A percentile compares a stretch with the other conserved stretches of the same genome.
phyloP scores from a whole-genome alignment of 2,113 vertebrate species.

The Alexandromys fortis region DNA sequence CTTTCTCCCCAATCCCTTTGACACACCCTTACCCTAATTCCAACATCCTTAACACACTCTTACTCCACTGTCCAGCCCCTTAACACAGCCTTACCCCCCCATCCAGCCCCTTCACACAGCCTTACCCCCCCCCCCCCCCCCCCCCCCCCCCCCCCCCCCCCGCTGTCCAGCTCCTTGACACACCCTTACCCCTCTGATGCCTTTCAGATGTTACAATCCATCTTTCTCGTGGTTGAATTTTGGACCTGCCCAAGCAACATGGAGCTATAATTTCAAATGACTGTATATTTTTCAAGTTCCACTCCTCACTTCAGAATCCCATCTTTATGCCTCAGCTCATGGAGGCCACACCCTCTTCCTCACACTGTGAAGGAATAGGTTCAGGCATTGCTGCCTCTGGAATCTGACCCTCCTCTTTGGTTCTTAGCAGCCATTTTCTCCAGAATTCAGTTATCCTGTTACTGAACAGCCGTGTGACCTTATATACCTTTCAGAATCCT shows the following conservation, averaged over 20 bases:
- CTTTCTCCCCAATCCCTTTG: background rate
- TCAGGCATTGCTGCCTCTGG: background rate
- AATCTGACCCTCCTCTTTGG: background rate
- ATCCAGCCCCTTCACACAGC: background rate
- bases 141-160: too few species aligned
- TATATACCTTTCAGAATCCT: background rate
- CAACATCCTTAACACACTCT: background rate
- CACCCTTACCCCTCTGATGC: background rate
- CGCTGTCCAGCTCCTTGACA: background rate
- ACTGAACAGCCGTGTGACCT: background rate
- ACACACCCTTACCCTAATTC: background rate
- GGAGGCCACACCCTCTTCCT: background rate
- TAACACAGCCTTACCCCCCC: background rate
- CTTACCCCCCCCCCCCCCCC: background rate
- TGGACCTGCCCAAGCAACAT: background rate
- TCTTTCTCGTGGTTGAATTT: background rate
- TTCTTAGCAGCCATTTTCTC: background rate
- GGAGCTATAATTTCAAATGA: constrained; percentile 13
- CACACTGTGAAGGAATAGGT: background rate
- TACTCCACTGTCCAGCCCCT: background rate
- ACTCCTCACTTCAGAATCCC: background rate
- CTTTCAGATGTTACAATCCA: background rate
- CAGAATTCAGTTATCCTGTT: background rate
- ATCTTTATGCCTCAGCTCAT: background rate
- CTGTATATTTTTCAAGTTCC: background rate